phyloP scores from a whole-genome alignment of 2,888 invertebrate species.

The Zygothrica quintamaculata region DNA sequence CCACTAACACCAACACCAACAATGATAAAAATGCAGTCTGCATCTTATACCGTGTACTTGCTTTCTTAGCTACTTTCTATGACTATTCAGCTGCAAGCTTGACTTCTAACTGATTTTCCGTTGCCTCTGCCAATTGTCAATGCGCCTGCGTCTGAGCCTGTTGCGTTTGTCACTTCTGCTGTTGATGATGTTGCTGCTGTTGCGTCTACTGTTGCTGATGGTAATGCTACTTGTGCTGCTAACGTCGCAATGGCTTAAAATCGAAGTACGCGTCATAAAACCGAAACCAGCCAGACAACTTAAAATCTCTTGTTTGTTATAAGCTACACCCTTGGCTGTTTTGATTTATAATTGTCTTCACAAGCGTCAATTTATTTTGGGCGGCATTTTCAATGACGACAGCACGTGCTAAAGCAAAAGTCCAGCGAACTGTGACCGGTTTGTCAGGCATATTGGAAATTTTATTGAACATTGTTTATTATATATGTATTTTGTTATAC shows the following conservation, averaged over 20 bases:
- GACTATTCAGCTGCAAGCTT: constrained; percentile 35
- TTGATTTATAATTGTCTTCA: constrained; percentile 14
- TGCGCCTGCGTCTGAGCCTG: constrained; percentile 37
- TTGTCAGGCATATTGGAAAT: constrained; percentile 6
- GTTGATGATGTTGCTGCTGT: background rate
- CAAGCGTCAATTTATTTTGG: constrained; percentile 1
- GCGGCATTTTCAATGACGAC: constrained; percentile 27
- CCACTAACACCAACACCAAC: constrained; percentile 8
- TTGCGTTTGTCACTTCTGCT: background rate
- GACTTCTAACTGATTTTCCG: constrained; percentile 29
- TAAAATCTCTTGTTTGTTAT: constrained; percentile 15
- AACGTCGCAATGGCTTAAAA: constrained; percentile 2
- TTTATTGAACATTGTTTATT: constrained; percentile 11
- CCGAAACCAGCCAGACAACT: constrained; percentile 52
- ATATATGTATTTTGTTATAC: background rate
- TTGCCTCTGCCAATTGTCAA: constrained; percentile 12
- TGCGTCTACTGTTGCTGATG: background rate
- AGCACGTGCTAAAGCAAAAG: constrained; percentile 25
- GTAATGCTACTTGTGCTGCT: background rate
- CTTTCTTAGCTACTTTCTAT: constrained; percentile 6
- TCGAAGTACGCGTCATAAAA: constrained; percentile 7
- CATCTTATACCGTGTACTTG: constrained; percentile 15
- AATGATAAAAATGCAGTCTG: background rate
- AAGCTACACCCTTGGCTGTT: constrained; percentile 12
- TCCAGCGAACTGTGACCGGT: constrained; percentile 38